Percentiles rank a stretch among this genome's conserved stretches.
These are phyloP conservation scores for Pollicipes pollicipes DNA, from an alignment of 1,140 invertebrate species.

Conservation along the genomic window DNA sequence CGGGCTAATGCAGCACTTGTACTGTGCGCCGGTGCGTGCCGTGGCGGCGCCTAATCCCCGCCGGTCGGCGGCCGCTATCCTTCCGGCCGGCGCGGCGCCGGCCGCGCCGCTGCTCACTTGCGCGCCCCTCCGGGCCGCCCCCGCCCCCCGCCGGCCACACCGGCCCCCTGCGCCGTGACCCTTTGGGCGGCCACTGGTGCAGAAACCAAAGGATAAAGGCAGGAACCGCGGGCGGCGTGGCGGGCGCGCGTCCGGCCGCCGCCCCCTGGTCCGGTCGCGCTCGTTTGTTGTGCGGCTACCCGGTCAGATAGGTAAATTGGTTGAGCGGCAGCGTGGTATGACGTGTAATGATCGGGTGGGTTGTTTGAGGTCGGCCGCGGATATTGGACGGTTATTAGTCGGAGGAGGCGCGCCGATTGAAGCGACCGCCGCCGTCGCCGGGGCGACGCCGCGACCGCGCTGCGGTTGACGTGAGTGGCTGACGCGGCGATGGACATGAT, in stretches of 20 bases:
- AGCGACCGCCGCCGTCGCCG: too few relatives aligned
- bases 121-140: too few relatives aligned
- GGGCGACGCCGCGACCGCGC: not conserved
- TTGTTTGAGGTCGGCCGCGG: not conserved
- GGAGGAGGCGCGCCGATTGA: not conserved
- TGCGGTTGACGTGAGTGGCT: not conserved
- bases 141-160: not conserved
- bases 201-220: not conserved
- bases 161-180: not conserved
- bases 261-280: too few relatives aligned
- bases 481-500: too few relatives aligned
- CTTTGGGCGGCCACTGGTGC: not conserved
- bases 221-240: too few relatives aligned
- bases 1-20: not conserved
- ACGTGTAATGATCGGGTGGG: not conserved
- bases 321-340: not conserved
- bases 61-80: not conserved
- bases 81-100: not conserved
- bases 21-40: too few relatives aligned
- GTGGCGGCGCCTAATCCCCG: not conserved
- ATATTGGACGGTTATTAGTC: not conserved
- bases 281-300: not conserved
- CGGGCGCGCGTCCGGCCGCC: too few relatives aligned
- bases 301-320: slow-evolving; percentile 1
- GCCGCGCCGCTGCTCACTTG: too few relatives aligned